phyloP scores from a whole-genome alignment of 2,888 invertebrate genomes.

The Ormia ochracea region DNA sequence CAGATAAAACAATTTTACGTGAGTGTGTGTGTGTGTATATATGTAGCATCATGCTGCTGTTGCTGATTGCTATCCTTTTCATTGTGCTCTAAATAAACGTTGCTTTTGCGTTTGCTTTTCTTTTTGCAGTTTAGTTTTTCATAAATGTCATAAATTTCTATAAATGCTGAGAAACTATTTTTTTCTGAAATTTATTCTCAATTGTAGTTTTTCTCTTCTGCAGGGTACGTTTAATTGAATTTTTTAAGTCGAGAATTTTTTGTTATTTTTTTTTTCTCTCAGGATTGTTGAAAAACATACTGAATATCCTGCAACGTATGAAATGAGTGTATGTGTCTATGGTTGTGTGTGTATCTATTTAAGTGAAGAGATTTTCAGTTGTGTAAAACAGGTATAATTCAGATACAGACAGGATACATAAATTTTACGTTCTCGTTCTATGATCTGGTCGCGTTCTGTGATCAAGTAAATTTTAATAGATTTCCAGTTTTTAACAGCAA shows the following conservation, averaged over 20 bases:
- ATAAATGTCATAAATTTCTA: constrained; percentile 57
- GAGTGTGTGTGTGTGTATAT: neutral
- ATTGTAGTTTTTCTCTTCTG: constrained; percentile 26
- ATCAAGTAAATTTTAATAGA: too few species aligned
- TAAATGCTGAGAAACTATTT: constrained; percentile 37
- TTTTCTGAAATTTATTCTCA: neutral
- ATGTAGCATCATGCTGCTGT: neutral
- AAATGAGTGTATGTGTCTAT: neutral
- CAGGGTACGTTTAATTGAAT: constrained; percentile 53
- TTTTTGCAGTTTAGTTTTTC: constrained; percentile 28
- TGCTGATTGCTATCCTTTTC: constrained; percentile 18
- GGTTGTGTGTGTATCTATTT: too few species aligned
- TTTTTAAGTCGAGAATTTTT: constrained; percentile 29
- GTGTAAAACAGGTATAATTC: too few species aligned
- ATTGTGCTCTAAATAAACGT: constrained; percentile 8
- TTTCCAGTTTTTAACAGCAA: too few species aligned
- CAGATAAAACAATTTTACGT: constrained; percentile 11
- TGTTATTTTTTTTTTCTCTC: neutral
- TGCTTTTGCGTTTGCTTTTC: neutral
- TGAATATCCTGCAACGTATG: neutral
- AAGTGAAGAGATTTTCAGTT: too few species aligned
- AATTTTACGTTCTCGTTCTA: too few species aligned
- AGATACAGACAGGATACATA: too few species aligned
- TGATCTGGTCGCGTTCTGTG: too few species aligned
- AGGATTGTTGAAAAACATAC: neutral